Conservation (phyloP, 2,113 vertebrate genomes). For the Pollachius pollachius region DNA sequence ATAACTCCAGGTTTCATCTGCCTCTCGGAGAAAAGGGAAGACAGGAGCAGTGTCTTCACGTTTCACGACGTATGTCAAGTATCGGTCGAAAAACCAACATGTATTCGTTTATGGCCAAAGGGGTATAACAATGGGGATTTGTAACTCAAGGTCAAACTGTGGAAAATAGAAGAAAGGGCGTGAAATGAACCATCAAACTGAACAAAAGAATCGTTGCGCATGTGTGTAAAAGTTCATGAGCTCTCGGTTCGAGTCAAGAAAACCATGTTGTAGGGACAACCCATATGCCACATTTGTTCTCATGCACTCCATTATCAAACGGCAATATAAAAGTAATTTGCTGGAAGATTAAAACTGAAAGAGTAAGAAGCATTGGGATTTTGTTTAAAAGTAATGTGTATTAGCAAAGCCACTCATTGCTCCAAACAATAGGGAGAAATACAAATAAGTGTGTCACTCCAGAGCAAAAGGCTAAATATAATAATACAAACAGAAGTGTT, state of each 20-base stretch:
- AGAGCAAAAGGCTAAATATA: too few species aligned
- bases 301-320: background rate
- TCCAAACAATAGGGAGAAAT: background rate
- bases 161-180: background rate
- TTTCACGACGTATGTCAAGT: background rate
- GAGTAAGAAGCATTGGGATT: background rate
- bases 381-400: constrained; percentile 2
- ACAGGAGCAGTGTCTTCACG: background rate
- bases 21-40: constrained; percentile 35
- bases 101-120: background rate
- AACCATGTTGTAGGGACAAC: too few species aligned
- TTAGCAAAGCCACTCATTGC: background rate
- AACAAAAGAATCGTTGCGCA: too few species aligned
- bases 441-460: too few species aligned
- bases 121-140: background rate
- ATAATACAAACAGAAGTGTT: too few species aligned
- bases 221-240: too few species aligned
- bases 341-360: background rate
- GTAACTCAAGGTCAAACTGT: background rate
- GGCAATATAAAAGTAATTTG: background rate
- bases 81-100: background rate
- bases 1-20: constrained; percentile 50
- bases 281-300: too few species aligned
- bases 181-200: background rate
- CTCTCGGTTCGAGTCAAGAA: too few species aligned